phyloP scores from a whole-genome alignment of 1,140 invertebrate genomes.

The Subanguina moxae region DNA sequence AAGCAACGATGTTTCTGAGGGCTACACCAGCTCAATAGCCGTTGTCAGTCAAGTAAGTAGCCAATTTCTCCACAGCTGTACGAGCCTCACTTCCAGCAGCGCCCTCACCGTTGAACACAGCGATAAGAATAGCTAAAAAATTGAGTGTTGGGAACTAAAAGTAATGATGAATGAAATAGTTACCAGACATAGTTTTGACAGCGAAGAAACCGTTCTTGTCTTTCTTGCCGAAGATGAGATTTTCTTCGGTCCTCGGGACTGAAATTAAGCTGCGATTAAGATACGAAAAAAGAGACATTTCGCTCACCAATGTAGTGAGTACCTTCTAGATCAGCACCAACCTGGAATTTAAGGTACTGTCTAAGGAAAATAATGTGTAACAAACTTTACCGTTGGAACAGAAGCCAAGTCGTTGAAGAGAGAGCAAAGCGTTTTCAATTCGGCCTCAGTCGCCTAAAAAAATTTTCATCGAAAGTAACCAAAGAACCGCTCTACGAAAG shows the following conservation, averaged over 20 bases:
- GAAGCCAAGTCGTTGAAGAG: slow-evolving; percentile 43
- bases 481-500: too few relatives aligned
- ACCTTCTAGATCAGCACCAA: slow-evolving; percentile 54
- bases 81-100: slow-evolving; percentile 50
- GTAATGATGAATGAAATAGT: neutral
- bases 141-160: too few relatives aligned
- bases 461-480: too few relatives aligned
- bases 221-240: slow-evolving; percentile 59
- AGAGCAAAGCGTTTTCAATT: slow-evolving; percentile 45
- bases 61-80: slow-evolving; percentile 51
- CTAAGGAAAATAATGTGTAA: too few relatives aligned
- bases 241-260: slow-evolving; percentile 57
- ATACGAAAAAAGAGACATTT: too few relatives aligned
- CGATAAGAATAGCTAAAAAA: slow-evolving; percentile 53
- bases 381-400: slow-evolving; percentile 49
- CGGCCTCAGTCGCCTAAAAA: slow-evolving; percentile 54
- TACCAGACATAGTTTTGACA: slow-evolving; percentile 51
- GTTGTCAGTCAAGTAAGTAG: too few relatives aligned
- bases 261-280: too few relatives aligned
- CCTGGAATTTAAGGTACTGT: too few relatives aligned
- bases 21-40: too few relatives aligned
- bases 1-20: too few relatives aligned
- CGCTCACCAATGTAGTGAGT: slow-evolving; percentile 21
- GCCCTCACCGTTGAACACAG: slow-evolving; percentile 53
- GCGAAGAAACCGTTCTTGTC: slow-evolving; percentile 55